Evolutionary conservation across 2,113 vertebrate genomes (phyloP).

Genomic region (Coracopsis vasa): DNA sequence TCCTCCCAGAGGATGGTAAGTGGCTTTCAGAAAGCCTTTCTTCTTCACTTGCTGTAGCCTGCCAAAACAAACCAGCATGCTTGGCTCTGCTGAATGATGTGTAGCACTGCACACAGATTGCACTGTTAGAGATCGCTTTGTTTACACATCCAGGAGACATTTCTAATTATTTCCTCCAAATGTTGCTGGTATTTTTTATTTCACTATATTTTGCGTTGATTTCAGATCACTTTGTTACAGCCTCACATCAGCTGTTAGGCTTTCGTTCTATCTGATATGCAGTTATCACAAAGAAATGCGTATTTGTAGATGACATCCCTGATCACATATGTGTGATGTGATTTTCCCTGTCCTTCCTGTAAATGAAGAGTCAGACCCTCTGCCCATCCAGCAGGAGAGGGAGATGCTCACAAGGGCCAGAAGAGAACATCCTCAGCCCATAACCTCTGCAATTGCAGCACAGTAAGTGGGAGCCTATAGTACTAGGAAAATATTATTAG

Average conservation of each 20-base stretch:
- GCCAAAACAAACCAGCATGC: conserved; percentile 1
- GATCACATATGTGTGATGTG: background rate
- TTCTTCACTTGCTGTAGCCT: conserved; percentile 16
- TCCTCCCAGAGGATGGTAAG: conserved; percentile 52
- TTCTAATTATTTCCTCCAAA: background rate
- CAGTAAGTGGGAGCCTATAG: background rate
- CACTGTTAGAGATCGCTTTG: background rate
- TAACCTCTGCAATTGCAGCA: background rate
- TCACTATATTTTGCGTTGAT: background rate
- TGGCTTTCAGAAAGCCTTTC: conserved; percentile 55
- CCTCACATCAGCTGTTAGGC: background rate
- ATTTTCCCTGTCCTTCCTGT: background rate
- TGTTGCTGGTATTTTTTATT: background rate
- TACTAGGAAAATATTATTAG: background rate
- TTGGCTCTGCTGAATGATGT: background rate
- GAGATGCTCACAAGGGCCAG: background rate
- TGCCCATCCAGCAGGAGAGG: background rate
- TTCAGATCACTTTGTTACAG: background rate
- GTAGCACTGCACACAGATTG: background rate
- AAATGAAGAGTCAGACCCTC: background rate
- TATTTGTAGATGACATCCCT: background rate
- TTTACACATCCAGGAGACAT: background rate
- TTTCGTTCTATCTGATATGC: background rate
- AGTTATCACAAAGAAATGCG: background rate
- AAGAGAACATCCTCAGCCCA: background rate